Evolutionary conservation across 2,888 invertebrate species (phyloP), one percentile per base, ranked within the genome.

Genomic region (Eilema sororculum): DNA sequence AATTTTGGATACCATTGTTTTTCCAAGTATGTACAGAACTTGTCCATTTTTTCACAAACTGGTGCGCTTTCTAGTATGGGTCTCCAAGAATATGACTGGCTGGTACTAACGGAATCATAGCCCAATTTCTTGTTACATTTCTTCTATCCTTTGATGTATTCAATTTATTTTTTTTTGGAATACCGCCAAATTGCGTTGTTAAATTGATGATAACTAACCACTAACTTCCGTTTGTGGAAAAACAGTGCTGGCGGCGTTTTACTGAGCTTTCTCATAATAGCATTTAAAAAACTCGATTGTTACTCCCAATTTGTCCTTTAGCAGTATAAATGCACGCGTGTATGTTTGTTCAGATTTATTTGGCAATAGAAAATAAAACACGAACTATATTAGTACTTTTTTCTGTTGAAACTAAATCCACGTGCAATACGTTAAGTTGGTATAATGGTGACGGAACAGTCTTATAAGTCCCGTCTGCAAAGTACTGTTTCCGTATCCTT

Each of bases 321-420:
- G 52, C 5, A 52, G 52, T 52, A 20, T 52, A 52, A 52, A 52
- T 16, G 20, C 52, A 52, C 52, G 52, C 20, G 52, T 52, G 52
- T 52, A 52, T 52, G 20, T 52, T 52, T 52, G 52, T 52, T 52
- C 52, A 52, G 52, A 52, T 52, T 52, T 52, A 52, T 52, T 52
- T 52, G 52, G n/a, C 52, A 52, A 52, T 52, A 52, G 52, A 52
- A 52, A 52, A 52, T 52, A 52, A 52, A 52, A 52, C 6, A 52
- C 52, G 52, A 52, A 52, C 52, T 52, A 52, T 52, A 52, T 52
- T 52, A 52, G 52, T 52, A 52, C 52, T 52, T 52, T 12, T 52
- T 52, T 52, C 52, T 52, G 52, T 52, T 16, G 52, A 52, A 52
- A 20, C 52, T 52, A 52, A 52, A 52, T 52, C 52, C 52, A 52